phyloP scores from a whole-genome alignment of 2,888 invertebrate genomes.

The Heliothis peltigera region DNA sequence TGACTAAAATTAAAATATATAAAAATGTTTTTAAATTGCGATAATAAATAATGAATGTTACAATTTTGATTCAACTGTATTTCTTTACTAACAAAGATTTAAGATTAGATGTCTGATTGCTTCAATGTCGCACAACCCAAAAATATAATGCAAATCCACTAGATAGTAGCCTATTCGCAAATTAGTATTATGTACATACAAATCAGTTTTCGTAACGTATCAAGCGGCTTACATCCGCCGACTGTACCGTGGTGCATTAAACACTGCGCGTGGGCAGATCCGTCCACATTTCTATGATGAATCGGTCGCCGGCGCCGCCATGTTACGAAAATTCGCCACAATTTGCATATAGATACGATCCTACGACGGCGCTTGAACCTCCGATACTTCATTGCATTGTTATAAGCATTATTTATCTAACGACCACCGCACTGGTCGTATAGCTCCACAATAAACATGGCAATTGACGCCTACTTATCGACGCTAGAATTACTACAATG shows the following conservation, averaged over 20 bases:
- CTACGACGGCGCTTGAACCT: slow-evolving; percentile 63
- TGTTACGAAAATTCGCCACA: slow-evolving; percentile 86
- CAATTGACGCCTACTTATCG: slow-evolving; percentile 70
- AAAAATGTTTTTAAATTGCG: too few species aligned
- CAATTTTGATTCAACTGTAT: background rate
- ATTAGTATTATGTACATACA: slow-evolving; percentile 63
- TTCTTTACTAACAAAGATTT: slow-evolving; percentile 11
- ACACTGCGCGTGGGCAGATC: slow-evolving; percentile 83
- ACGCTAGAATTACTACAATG: slow-evolving; percentile 65
- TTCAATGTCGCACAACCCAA: slow-evolving; percentile 46
- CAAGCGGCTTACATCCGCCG: slow-evolving; percentile 65
- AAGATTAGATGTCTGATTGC: slow-evolving; percentile 6
- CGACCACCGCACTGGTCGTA: slow-evolving; percentile 63
- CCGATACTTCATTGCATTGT: slow-evolving; percentile 74
- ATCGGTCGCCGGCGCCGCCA: slow-evolving; percentile 81
- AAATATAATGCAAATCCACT: slow-evolving; percentile 46
- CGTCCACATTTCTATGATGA: slow-evolving; percentile 89
- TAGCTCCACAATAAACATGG: slow-evolving; percentile 62
- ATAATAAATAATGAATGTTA: background rate
- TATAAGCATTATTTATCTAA: slow-evolving; percentile 81
- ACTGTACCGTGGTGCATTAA: slow-evolving; percentile 74
- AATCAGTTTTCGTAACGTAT: slow-evolving; percentile 71
- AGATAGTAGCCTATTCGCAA: slow-evolving; percentile 52
- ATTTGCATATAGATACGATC: slow-evolving; percentile 86
- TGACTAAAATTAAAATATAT: background rate